Base-by-base conservation (phyloP, 2,113 vertebrate genomes). In the Poeciliopsis retropinna region DNA sequence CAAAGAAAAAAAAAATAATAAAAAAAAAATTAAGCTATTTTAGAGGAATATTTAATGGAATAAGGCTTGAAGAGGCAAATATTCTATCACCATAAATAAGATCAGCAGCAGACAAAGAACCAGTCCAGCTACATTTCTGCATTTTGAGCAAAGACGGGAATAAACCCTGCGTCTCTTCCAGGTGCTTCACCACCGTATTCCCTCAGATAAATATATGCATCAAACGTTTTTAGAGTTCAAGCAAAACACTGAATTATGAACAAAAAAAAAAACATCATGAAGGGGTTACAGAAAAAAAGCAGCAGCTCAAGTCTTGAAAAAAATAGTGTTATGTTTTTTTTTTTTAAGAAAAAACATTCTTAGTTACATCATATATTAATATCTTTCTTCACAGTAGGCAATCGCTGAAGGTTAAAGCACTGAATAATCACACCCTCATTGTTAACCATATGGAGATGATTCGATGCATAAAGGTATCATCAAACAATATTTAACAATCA, bases 311-410 rank as follows among this genome's bases (percentile, higher is more conserved):
- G 2, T 3, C 11, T 63, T 28, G 17, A 27, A 72, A 30, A 32
- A 17, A 14, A 63, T 27, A 34, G 29, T 44, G 19, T 72, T 29
- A 68, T 47, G 44, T 25, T 3, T 2, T 30, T n/a, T n/a, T n/a
- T 25, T 54, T 31, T 8, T 54, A 37, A 37, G 11, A 44, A 66
- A 39, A 66, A 68, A 6, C 11, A 41, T 15, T 47, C 17, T 47
- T 17, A 19, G 44, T 47, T 27, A 19, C 28, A 72, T 9, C 44
- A n/a, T 51, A 9, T 28, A 39, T 62, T 62, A 7, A 71, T 60
- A 19, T n/a, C n/a, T 17, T 31, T 27, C 34, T 71, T 81, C 73
- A 79, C 54, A 75, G 71, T 44, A 61, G 39, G 79, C 6, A 44
- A 64, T 37, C 25, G 61, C 22, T 27, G 12, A 31, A 47, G 34